These are phyloP conservation scores for Halichoerus grypus DNA, from an alignment of 2,113 vertebrate genomes.

Conservation along the genomic window DNA sequence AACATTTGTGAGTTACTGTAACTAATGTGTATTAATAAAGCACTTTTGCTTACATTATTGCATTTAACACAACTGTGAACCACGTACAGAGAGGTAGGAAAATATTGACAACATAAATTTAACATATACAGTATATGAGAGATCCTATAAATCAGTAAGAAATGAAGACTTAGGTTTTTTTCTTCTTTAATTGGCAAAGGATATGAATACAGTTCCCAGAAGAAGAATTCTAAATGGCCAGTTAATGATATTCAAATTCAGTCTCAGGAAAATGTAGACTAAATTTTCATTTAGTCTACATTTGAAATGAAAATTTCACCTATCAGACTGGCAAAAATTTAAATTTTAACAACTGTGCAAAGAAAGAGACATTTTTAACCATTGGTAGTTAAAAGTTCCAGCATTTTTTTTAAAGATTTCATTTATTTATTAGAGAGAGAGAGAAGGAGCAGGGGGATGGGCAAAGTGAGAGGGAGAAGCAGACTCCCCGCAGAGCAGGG, in stretches of 20 bases:
- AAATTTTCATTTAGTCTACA: too few relatives aligned
- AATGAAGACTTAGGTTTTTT: background rate
- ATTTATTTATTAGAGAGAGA: too few relatives aligned
- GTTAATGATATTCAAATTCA: background rate
- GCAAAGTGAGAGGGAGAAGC: too few relatives aligned
- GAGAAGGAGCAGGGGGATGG: too few relatives aligned
- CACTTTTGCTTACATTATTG: background rate
- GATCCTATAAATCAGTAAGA: background rate
- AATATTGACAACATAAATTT: background rate
- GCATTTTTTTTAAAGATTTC: background rate
- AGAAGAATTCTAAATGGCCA: background rate
- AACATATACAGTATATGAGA: background rate
- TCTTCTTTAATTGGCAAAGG: background rate
- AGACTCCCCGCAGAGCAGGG: too few relatives aligned
- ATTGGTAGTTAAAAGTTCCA: background rate
- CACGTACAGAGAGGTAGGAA: background rate
- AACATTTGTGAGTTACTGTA: background rate
- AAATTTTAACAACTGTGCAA: background rate
- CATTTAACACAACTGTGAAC: background rate
- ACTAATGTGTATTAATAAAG: background rate
- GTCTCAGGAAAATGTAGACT: background rate
- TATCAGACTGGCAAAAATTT: background rate
- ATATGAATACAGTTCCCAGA: background rate
- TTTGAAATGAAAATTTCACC: background rate
- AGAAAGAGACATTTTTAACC: background rate